phyloP scores from a whole-genome alignment of 2,113 vertebrate genomes.

The Callipepla californica region DNA sequence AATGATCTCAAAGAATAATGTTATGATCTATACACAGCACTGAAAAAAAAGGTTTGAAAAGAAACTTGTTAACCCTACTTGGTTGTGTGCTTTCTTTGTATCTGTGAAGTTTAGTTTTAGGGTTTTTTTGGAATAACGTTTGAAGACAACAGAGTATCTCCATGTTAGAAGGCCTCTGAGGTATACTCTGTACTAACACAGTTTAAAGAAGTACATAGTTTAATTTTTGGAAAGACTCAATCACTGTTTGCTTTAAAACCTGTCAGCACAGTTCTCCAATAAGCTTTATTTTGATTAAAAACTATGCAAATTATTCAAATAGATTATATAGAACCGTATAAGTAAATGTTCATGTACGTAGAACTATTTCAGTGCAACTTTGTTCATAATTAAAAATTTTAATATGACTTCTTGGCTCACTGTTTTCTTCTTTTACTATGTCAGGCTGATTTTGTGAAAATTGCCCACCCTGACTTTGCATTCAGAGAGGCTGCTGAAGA shows the following conservation, averaged over 20 bases:
- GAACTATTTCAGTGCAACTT: not conserved
- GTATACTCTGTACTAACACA: not conserved
- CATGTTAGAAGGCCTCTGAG: not conserved
- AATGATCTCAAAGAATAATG: not conserved
- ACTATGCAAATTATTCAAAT: not conserved
- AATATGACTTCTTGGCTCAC: not conserved
- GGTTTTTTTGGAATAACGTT: not conserved
- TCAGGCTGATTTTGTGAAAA: constrained; percentile 97
- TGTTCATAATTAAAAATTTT: not conserved
- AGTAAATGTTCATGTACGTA: not conserved
- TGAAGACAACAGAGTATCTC: not conserved
- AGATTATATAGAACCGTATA: not conserved
- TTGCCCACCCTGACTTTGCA: constrained; percentile 90
- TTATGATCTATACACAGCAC: not conserved
- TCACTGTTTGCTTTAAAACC: not conserved
- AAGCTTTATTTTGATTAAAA: not conserved
- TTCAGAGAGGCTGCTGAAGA: constrained; percentile 94
- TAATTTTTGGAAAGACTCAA: not conserved
- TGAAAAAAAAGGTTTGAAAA: not conserved
- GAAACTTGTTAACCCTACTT: rapidly evolving
- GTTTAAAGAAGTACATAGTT: not conserved
- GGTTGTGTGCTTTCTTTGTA: not conserved
- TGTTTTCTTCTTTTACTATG: not conserved
- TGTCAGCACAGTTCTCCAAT: not conserved
- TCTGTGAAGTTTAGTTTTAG: not conserved